A percentile compares a stretch with the other conserved stretches of the same genome.
These are phyloP conservation scores for Malurus splendens DNA, from an alignment of 2,797 vertebrate species.

Conservation along the genomic window DNA sequence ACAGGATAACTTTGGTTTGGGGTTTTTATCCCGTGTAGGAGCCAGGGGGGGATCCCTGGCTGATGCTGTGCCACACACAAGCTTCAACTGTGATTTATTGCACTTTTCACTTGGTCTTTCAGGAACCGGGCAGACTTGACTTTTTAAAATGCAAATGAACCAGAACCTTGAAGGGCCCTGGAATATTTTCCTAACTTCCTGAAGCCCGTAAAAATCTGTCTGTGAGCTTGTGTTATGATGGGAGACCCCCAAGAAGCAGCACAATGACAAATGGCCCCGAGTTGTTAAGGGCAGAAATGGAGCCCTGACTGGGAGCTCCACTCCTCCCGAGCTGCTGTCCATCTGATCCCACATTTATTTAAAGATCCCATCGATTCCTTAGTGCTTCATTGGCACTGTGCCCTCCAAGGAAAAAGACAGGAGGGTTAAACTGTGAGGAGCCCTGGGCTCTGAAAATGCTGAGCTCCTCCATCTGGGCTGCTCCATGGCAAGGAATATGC, in stretches of 20 bases:
- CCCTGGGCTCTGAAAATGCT: constrained; percentile 46
- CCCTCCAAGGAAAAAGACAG: constrained; percentile 3
- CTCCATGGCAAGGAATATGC: constrained; percentile 61
- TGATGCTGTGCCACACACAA: not conserved
- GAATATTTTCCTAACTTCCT: constrained; percentile 23
- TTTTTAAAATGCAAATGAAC: constrained; percentile 52
- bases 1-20: not conserved
- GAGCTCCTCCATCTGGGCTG: constrained; percentile 59
- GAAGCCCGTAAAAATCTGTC: not conserved
- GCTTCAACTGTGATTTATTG: constrained; percentile 6
- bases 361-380: not conserved
- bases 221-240: not conserved
- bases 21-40: not conserved
- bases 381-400: constrained; percentile 24
- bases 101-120: constrained; percentile 14
- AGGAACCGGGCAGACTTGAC: not conserved
- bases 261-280: not conserved
- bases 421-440: constrained; percentile 39
- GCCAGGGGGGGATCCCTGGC: not conserved
- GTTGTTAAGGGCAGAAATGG: not conserved
- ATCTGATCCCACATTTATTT: not conserved
- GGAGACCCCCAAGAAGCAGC: not conserved
- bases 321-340: not conserved
- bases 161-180: constrained; percentile 6
- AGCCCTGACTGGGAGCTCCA: not conserved